phyloP scores from a whole-genome alignment of 1,140 invertebrate species.

The Battus philenor region DNA sequence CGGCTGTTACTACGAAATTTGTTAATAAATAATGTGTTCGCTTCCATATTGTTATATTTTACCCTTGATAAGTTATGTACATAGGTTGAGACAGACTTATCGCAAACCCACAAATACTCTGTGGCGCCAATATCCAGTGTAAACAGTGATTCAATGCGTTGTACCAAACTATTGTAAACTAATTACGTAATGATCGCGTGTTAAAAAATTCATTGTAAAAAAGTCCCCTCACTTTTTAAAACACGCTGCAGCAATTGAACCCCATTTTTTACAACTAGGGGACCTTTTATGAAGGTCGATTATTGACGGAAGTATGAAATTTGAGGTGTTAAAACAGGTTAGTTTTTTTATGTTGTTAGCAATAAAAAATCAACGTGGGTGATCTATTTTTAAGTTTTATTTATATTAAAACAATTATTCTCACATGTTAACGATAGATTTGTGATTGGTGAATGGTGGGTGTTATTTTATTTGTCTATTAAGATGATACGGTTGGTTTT shows the following conservation, averaged over 20 bases:
- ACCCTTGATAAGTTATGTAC: conserved; percentile 4
- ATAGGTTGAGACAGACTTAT: conserved; percentile 1
- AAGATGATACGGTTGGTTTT: neutral
- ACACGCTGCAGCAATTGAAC: conserved; percentile 26
- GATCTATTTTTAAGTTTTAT: conserved; percentile 15
- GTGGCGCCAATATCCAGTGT: conserved; percentile 11
- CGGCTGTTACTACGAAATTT: conserved; percentile 16
- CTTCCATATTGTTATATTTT: conserved; percentile 4
- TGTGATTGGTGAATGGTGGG: too few relatives aligned
- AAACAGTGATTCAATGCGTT: neutral
- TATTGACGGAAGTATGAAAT: conserved; percentile 23
- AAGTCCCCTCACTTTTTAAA: conserved; percentile 41
- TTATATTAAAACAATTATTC: too few relatives aligned
- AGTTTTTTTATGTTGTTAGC: conserved; percentile 20
- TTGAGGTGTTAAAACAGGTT: conserved; percentile 24
- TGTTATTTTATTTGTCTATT: neutral
- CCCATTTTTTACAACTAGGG: conserved; percentile 22
- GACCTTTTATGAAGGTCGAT: conserved; percentile 29
- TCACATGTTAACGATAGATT: too few relatives aligned
- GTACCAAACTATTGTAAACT: conserved; percentile 4
- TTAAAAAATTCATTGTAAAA: conserved; percentile 25
- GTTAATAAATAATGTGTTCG: conserved; percentile 13
- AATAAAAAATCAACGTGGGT: conserved; percentile 24
- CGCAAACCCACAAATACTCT: conserved; percentile 2
- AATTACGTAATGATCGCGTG: conserved; percentile 5